phyloP scores from a whole-genome alignment of 2,797 vertebrate genomes.

The Notolabrus celidotus region DNA sequence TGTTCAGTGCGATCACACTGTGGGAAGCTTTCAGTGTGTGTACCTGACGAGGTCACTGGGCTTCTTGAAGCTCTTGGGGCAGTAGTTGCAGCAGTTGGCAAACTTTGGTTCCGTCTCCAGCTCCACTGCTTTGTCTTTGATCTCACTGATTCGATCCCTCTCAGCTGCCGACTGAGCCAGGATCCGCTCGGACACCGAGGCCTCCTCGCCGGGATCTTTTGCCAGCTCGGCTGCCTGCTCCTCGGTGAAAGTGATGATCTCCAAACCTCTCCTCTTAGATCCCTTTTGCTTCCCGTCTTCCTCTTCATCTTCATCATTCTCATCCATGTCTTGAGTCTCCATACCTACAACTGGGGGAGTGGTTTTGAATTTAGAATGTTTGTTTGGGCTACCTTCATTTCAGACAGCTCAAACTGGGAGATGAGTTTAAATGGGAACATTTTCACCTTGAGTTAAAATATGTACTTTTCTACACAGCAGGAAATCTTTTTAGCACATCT shows the following conservation, averaged over 20 bases:
- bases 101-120: conserved; percentile 95
- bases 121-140: conserved; percentile 94
- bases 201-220: conserved; percentile 92
- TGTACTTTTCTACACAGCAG: neutral
- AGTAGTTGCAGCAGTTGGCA: conserved; percentile 94
- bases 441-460: neutral
- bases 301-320: conserved; percentile 78
- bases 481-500: neutral
- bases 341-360: conserved; percentile 61
- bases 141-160: conserved; percentile 96
- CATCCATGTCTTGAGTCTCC: conserved; percentile 86
- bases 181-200: conserved; percentile 95
- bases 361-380: neutral
- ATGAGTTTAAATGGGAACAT: neutral
- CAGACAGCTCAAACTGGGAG: neutral
- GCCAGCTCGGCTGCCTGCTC: conserved; percentile 97
- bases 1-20: too few relatives aligned
- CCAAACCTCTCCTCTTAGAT: conserved; percentile 88
- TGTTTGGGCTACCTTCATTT: neutral
- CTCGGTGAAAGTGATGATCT: conserved; percentile 97
- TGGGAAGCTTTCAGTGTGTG: too few relatives aligned
- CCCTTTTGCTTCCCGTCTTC: conserved; percentile 70
- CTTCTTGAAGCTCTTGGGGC: conserved; percentile 99
- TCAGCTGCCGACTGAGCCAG: conserved; percentile 97
- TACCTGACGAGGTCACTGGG: conserved; percentile 98